phyloP scores from a whole-genome alignment of 2,113 vertebrate species.

The Scomber scombrus region DNA sequence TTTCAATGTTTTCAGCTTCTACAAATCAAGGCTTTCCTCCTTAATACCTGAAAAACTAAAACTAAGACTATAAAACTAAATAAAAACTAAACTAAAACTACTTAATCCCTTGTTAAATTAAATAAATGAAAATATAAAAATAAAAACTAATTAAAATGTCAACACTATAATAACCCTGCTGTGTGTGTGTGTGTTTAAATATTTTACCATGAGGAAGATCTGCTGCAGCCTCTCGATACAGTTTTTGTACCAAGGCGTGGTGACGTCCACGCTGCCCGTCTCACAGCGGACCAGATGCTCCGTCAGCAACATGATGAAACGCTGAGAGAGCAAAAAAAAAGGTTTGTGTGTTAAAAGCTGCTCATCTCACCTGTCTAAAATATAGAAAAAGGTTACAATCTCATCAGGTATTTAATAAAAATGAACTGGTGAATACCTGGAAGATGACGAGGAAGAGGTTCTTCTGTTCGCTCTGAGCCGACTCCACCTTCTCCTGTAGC shows the following conservation, averaged over 20 bases:
- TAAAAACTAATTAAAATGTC: too few relatives aligned
- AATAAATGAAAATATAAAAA: too few relatives aligned
- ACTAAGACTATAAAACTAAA: too few relatives aligned
- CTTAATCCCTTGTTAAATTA: too few relatives aligned
- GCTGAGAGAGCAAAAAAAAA: slow-evolving; percentile 78
- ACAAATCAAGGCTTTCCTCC: too few relatives aligned
- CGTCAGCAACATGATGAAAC: slow-evolving; percentile 98
- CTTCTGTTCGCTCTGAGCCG: slow-evolving; percentile 98
- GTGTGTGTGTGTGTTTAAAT: neutral
- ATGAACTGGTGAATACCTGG: slow-evolving; percentile 84
- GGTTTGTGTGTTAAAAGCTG: neutral
- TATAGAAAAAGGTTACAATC: too few relatives aligned
- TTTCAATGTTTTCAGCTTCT: too few relatives aligned
- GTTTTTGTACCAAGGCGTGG: slow-evolving; percentile 97
- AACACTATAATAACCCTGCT: too few relatives aligned
- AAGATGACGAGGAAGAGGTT: slow-evolving; percentile 99
- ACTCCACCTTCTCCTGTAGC: slow-evolving; percentile 96
- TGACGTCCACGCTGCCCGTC: slow-evolving; percentile 92
- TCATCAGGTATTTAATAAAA: neutral
- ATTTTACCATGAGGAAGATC: slow-evolving; percentile 94
- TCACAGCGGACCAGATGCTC: slow-evolving; percentile 97
- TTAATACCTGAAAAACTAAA: neutral
- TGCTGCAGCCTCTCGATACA: slow-evolving; percentile 96
- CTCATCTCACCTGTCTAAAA: too few relatives aligned
- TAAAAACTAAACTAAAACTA: too few relatives aligned